These are phyloP conservation scores for Xanthia togata DNA, from an alignment of 2,888 invertebrate genomes.

Conservation along the genomic window DNA sequence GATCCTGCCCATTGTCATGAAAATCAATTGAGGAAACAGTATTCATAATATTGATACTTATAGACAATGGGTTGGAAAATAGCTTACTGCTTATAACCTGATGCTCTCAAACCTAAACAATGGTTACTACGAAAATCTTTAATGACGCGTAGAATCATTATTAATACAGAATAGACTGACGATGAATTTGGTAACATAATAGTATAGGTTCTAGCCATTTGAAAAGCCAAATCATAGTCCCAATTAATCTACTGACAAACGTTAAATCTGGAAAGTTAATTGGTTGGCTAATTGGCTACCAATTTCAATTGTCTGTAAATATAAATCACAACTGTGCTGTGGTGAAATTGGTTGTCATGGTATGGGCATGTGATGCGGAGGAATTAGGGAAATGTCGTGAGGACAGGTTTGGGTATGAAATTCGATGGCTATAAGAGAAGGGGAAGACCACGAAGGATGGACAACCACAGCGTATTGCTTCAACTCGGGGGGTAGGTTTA, in stretches of 20 bases:
- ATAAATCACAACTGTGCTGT: background rate
- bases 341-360: no score
- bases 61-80: constrained; percentile 52
- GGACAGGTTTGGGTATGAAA: no score
- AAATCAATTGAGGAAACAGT: constrained; percentile 51
- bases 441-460: no score
- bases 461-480: no score
- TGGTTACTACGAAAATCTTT: background rate
- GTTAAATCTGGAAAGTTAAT: background rate
- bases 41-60: constrained; percentile 40
- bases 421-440: no score
- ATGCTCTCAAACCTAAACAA: constrained; percentile 6
- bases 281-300: background rate
- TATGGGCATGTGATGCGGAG: no score
- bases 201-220: background rate
- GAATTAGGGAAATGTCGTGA: no score
- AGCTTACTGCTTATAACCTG: constrained; percentile 6
- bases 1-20: constrained; percentile 29
- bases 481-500: no score
- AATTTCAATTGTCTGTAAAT: background rate
- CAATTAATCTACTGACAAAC: background rate
- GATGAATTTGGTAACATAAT: background rate
- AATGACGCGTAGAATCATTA: background rate
- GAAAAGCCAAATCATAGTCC: background rate
- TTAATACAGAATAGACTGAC: background rate